Conservation (phyloP, 2,888 invertebrate genomes). For the Gryllus longicercus region DNA sequence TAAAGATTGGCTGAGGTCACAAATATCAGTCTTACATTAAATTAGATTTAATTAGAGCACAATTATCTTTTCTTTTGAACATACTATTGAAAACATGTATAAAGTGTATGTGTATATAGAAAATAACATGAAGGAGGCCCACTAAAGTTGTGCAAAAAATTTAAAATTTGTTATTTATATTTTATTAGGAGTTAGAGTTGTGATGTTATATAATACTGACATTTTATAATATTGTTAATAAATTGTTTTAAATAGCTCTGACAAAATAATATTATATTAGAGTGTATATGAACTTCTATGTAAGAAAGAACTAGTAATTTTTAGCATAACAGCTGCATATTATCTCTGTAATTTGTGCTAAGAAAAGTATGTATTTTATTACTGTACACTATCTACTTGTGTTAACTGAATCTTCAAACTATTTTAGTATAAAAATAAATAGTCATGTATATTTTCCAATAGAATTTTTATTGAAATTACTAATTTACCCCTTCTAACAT, state of each 20-base stretch:
- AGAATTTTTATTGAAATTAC: neutral
- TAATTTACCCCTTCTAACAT: no score
- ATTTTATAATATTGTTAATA: conserved; percentile 20
- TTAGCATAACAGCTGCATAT: neutral
- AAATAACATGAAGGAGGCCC: neutral
- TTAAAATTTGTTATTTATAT: conserved; percentile 24
- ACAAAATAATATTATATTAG: neutral
- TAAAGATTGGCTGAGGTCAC: no score
- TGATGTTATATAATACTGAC: conserved; percentile 23
- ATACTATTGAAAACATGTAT: neutral
- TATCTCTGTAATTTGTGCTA: conserved; percentile 17
- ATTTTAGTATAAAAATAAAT: conserved; percentile 17
- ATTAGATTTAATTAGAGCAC: no score
- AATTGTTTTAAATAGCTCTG: conserved; percentile 18
- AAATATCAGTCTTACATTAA: no score
- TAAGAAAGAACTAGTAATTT: neutral
- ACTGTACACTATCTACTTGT: conserved; percentile 1
- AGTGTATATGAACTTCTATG: conserved; percentile 6
- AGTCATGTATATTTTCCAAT: neutral
- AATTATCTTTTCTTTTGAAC: no score
- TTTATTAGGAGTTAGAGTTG: conserved; percentile 21
- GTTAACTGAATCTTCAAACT: conserved; percentile 2
- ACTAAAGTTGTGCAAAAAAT: conserved; percentile 11
- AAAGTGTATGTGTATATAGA: neutral
- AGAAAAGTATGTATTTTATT: neutral